phyloP scores from a whole-genome alignment of 2,888 invertebrate genomes.

The Campoplex capitator region DNA sequence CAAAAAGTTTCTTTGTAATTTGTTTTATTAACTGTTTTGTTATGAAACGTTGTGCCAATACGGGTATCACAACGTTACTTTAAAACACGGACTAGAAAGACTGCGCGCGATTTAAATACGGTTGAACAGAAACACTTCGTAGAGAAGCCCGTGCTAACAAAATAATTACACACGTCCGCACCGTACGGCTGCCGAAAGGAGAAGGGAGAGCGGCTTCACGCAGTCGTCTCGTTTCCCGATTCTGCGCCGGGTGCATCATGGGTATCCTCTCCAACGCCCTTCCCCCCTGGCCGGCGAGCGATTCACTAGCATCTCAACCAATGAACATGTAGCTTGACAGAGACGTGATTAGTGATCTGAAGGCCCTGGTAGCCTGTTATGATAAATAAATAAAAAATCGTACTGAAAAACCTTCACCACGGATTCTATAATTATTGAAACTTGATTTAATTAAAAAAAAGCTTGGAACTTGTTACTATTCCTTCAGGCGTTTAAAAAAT shows the following conservation, averaged over 20 bases:
- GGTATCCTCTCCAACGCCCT: slow-evolving; percentile 69
- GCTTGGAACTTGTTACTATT: not conserved
- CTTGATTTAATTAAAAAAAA: not conserved
- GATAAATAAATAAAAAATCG: not conserved
- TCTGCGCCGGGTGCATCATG: slow-evolving; percentile 75
- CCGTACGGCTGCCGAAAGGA: slow-evolving; percentile 81
- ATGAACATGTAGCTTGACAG: slow-evolving; percentile 50
- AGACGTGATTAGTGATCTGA: slow-evolving; percentile 2
- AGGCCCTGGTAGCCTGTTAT: slow-evolving; percentile 4
- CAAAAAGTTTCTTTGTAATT: slow-evolving; percentile 36
- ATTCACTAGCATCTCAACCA: slow-evolving; percentile 46
- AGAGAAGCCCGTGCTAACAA: slow-evolving; percentile 54
- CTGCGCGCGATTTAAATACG: slow-evolving; percentile 33
- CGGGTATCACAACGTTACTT: slow-evolving; percentile 47
- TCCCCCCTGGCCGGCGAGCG: not conserved
- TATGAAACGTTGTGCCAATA: slow-evolving; percentile 17
- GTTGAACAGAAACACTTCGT: slow-evolving; percentile 45
- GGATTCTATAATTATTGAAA: not conserved
- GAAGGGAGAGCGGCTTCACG: slow-evolving; percentile 78
- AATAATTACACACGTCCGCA: slow-evolving; percentile 75
- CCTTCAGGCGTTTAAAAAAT: not conserved
- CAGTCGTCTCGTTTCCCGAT: slow-evolving; percentile 73
- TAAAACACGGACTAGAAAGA: slow-evolving; percentile 61
- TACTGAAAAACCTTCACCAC: not conserved
- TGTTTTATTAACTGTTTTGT: slow-evolving; percentile 4